Percentiles rank a stretch among this genome's conserved stretches.
Conservation (phyloP, 23 tunicate genomes). For the Aplidium turbinatum region DNA sequence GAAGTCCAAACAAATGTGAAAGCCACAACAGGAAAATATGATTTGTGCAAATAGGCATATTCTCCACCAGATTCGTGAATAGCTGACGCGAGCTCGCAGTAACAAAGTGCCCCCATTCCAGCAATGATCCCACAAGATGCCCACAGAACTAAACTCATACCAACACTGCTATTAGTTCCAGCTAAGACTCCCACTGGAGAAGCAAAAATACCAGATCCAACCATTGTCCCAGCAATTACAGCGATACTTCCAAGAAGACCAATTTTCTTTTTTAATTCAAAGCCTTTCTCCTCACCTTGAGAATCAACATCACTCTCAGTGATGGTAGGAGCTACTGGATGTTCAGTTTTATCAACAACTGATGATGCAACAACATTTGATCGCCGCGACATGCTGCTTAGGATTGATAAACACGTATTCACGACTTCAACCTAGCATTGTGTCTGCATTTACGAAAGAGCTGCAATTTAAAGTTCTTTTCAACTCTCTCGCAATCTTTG, state of each 20-base stretch:
- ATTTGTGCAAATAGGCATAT: conserved; percentile 55
- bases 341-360: no score
- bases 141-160: conserved; percentile 77
- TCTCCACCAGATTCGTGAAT: conserved; percentile 69
- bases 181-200: conserved; percentile 75
- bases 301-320: no score
- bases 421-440: no score
- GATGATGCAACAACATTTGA: no score
- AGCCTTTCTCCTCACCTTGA: conserved; percentile 1
- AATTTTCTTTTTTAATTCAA: conserved; percentile 53
- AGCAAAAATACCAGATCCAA: conserved; percentile 87
- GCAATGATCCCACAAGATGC: conserved; percentile 72
- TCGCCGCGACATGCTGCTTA: no score
- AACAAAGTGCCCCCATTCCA: conserved; percentile 58
- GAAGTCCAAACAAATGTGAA: conserved; percentile 74
- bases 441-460: no score
- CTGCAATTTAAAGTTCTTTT: no score
- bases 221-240: conserved; percentile 68
- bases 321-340: no score
- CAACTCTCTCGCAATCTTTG: no score
- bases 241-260: conserved; percentile 53
- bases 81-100: conserved; percentile 63
- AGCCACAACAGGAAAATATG: conserved; percentile 48
- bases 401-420: no score
- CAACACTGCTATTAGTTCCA: conserved; percentile 71